A percentile compares a stretch with the other conserved stretches of the same genome.
These are phyloP conservation scores for Anarhynchus alexandrinus DNA, from an alignment of 2,113 vertebrate species.

Conservation along the genomic window DNA sequence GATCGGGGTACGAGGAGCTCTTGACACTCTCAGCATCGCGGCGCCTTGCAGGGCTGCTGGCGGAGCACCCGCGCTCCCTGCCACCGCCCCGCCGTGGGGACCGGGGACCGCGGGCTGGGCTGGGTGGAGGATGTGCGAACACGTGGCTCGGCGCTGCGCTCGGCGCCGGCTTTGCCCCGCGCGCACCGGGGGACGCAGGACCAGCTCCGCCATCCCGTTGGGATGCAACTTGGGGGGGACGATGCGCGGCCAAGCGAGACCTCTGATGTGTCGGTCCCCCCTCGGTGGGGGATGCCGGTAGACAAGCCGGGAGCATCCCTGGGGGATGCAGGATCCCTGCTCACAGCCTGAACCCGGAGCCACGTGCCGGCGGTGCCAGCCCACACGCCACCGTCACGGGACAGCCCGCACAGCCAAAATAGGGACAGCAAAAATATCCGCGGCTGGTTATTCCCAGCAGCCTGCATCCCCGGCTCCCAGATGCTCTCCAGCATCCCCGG, in stretches of 20 bases:
- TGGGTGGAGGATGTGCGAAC: background rate
- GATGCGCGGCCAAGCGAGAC: background rate
- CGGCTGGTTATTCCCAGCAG: background rate
- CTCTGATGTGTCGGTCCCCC: background rate
- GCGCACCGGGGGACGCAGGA: too few species aligned
- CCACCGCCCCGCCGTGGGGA: fast-evolving
- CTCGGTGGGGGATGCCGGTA: fast-evolving
- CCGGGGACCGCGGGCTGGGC: background rate
- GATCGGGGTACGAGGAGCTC: fast-evolving
- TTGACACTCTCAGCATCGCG: background rate
- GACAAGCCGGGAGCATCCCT: background rate
- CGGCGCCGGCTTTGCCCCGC: background rate
- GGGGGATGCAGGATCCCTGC: background rate
- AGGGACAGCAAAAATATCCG: background rate
- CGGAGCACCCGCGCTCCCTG: background rate
- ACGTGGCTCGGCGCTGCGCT: background rate
- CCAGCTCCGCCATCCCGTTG: background rate
- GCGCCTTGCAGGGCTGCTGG: background rate
- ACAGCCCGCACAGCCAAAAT: background rate
- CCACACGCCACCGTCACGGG: fast-evolving
- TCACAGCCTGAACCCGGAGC: background rate
- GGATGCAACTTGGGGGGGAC: background rate
- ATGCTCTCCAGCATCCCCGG: background rate
- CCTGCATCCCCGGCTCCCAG: background rate
- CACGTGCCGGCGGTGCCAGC: fast-evolving